Conservation (phyloP, 2,113 vertebrate genomes). For the Pionites leucogaster region DNA sequence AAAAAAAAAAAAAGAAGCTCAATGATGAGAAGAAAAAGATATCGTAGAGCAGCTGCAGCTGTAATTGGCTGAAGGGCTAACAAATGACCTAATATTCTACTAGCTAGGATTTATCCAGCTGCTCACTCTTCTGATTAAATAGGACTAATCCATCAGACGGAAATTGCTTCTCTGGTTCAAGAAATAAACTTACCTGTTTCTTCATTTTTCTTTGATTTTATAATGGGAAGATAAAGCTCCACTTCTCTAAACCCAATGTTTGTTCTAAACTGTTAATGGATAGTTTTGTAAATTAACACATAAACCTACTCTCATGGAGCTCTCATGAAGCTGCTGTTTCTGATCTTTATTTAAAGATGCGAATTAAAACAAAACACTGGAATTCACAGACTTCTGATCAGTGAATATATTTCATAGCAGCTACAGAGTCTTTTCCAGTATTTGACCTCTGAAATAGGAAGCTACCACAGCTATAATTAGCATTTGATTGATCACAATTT, state of each 20-base stretch:
- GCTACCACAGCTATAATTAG: neutral
- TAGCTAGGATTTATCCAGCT: conserved; percentile 36
- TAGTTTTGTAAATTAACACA: conserved; percentile 20
- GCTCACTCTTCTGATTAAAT: conserved; percentile 49
- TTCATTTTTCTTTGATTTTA: conserved; percentile 53
- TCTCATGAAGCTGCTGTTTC: conserved; percentile 18
- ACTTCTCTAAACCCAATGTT: conserved; percentile 15
- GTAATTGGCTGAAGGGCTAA: conserved; percentile 58
- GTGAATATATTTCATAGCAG: neutral
- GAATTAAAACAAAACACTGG: conserved; percentile 16
- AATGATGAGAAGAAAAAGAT: conserved; percentile 18
- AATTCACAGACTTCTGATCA: neutral
- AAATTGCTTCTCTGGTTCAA: neutral
- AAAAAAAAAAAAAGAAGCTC: neutral
- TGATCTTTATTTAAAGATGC: conserved; percentile 54
- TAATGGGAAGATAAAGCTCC: conserved; percentile 15
- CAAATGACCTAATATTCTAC: conserved; percentile 58
- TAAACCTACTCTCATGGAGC: neutral
- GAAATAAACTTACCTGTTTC: conserved; percentile 53
- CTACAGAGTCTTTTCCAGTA: neutral
- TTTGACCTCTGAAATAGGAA: neutral
- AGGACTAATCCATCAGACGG: conserved; percentile 24
- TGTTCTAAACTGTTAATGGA: conserved; percentile 47
- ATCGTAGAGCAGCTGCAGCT: conserved; percentile 33
- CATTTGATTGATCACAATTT: neutral